These are phyloP conservation scores for Drosophila teissieri DNA, from an alignment of 1,140 invertebrate species.

Conservation along the genomic window DNA sequence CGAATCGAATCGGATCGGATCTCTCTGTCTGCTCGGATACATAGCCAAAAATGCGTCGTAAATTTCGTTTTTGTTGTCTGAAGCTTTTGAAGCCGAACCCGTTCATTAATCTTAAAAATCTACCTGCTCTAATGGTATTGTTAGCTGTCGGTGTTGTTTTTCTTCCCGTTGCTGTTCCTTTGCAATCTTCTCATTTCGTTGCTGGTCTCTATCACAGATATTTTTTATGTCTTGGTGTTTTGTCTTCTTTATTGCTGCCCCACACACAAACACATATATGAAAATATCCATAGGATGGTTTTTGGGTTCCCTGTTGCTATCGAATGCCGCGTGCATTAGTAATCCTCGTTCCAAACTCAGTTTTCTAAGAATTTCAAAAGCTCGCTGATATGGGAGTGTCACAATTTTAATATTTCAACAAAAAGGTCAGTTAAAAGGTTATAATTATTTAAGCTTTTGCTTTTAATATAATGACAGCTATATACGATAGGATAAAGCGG, in stretches of 20 bases:
- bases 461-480: background rate
- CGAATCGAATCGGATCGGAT: constrained; percentile 17
- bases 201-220: constrained; percentile 43
- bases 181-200: constrained; percentile 38
- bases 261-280: background rate
- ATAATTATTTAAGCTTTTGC: too few relatives aligned
- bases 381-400: constrained; percentile 3
- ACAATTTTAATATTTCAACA: constrained; percentile 6
- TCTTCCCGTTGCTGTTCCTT: constrained; percentile 25
- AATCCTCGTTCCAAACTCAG: constrained; percentile 7
- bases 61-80: constrained; percentile 59
- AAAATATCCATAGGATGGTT: background rate
- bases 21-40: constrained; percentile 9
- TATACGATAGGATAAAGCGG: background rate
- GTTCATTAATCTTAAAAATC: constrained; percentile 80
- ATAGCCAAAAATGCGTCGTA: constrained; percentile 50
- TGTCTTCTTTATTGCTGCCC: constrained; percentile 25
- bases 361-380: constrained; percentile 15
- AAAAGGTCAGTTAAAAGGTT: background rate
- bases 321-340: constrained; percentile 42
- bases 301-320: constrained; percentile 22
- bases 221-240: constrained; percentile 37
- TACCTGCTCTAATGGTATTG: constrained; percentile 72
- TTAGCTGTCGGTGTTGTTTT: constrained; percentile 36
- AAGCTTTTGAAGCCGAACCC: constrained; percentile 62